These are phyloP conservation scores for Diorhabda carinulata DNA, from an alignment of 1,140 invertebrate genomes.

Conservation along the genomic window DNA sequence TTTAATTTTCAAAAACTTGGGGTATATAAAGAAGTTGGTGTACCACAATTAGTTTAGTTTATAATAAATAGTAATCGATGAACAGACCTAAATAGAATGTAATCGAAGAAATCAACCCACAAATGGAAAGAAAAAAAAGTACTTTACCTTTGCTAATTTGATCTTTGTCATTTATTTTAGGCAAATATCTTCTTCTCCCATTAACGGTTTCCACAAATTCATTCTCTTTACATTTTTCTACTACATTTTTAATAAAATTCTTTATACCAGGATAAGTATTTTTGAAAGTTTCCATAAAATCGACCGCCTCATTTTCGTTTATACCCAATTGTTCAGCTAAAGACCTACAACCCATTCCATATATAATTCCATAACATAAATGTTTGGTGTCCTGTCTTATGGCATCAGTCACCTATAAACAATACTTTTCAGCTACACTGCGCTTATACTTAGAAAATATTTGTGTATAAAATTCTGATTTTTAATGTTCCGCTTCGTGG, in stretches of 20 bases:
- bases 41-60: neutral
- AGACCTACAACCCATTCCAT: conserved; percentile 90
- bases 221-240: conserved; percentile 64
- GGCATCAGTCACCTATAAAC: conserved; percentile 62
- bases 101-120: neutral
- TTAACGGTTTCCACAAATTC: conserved; percentile 83
- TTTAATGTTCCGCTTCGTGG: too few species aligned
- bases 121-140: conserved; percentile 4
- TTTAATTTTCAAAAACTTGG: neutral
- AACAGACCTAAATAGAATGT: neutral
- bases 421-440: too few species aligned
- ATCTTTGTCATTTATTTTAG: conserved; percentile 67
- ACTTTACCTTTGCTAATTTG: conserved; percentile 56
- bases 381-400: conserved; percentile 86
- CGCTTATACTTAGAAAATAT: too few species aligned
- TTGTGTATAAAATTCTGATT: too few species aligned
- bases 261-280: conserved; percentile 71
- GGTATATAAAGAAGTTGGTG: too few species aligned
- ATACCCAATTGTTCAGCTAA: conserved; percentile 79
- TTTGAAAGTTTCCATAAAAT: conserved; percentile 82
- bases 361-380: conserved; percentile 95
- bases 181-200: conserved; percentile 74
- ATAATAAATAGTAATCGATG: neutral
- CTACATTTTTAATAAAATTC: conserved; percentile 61
- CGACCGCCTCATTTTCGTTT: conserved; percentile 72